A percentile compares a stretch with the other conserved stretches of the same genome.
These are phyloP conservation scores for Abrostola tripartita DNA, from an alignment of 2,888 invertebrate species.

Conservation along the genomic window DNA sequence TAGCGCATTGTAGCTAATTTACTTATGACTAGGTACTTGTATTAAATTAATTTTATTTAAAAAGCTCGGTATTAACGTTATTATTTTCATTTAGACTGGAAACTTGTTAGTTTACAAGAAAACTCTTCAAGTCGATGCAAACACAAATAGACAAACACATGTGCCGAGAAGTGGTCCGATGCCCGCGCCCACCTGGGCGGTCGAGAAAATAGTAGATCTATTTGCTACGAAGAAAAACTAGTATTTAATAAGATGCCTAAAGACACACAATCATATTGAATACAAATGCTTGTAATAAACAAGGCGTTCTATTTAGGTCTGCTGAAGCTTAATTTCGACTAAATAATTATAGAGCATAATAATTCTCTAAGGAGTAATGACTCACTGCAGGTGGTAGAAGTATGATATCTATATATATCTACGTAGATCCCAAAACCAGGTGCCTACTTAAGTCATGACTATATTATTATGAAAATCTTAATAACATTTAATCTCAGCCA, in stretches of 20 bases:
- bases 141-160: no score
- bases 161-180: neutral
- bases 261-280: neutral
- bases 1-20: no score
- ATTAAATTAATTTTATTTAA: no score
- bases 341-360: neutral
- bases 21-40: no score
- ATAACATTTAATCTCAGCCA: slow-evolving; percentile 27
- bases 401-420: neutral
- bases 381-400: neutral
- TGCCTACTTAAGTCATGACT: slow-evolving; percentile 9
- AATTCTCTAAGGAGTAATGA: neutral
- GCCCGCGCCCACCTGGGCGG: neutral
- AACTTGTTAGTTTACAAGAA: neutral
- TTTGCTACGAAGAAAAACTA: neutral
- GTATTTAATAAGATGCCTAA: neutral
- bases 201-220: neutral
- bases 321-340: neutral
- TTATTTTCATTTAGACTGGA: no score
- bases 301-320: neutral
- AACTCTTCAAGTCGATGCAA: no score
- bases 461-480: slow-evolving; percentile 30
- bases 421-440: neutral
- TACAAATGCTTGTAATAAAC: neutral
- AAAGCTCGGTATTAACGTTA: no score